A percentile compares a stretch with the other conserved stretches of the same genome.
Evolutionary conservation across 2,113 vertebrate species (phyloP).

Genomic region (Phalacrocorax aristotelis): DNA sequence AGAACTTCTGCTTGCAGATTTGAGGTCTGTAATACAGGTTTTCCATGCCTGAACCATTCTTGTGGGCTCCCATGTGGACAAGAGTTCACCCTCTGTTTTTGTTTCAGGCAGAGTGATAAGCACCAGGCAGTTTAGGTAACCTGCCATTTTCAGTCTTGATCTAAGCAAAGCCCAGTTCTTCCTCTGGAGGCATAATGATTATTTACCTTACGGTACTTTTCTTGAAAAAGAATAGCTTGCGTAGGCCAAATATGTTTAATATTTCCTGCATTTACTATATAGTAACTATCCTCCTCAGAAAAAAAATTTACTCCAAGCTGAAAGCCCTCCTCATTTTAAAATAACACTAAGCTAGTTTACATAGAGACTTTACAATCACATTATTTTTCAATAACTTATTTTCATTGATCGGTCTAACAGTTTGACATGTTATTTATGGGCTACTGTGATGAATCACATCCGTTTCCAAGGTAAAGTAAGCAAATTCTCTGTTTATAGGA

Average conservation of each 20-base stretch:
- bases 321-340: constrained; percentile 56
- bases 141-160: not conserved
- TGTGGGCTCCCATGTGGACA: not conserved
- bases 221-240: not conserved
- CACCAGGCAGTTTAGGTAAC: not conserved
- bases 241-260: not conserved
- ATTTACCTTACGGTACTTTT: not conserved
- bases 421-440: constrained; percentile 77
- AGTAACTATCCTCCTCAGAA: not conserved
- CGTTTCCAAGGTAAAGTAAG: constrained; percentile 76
- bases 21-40: not conserved
- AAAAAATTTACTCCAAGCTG: not conserved
- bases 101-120: not conserved
- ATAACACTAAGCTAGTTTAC: constrained; percentile 58
- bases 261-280: not conserved
- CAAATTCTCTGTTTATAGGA: constrained; percentile 76
- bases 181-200: not conserved
- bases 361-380: constrained; percentile 69
- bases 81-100: constrained; percentile 1
- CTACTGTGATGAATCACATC: constrained; percentile 76
- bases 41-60: not conserved
- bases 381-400: constrained; percentile 79
- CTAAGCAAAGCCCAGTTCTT: not conserved
- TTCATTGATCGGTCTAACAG: constrained; percentile 73
- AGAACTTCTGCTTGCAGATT: not conserved